Conservation (phyloP, 2,797 vertebrate genomes). For the Carduelis carduelis region DNA sequence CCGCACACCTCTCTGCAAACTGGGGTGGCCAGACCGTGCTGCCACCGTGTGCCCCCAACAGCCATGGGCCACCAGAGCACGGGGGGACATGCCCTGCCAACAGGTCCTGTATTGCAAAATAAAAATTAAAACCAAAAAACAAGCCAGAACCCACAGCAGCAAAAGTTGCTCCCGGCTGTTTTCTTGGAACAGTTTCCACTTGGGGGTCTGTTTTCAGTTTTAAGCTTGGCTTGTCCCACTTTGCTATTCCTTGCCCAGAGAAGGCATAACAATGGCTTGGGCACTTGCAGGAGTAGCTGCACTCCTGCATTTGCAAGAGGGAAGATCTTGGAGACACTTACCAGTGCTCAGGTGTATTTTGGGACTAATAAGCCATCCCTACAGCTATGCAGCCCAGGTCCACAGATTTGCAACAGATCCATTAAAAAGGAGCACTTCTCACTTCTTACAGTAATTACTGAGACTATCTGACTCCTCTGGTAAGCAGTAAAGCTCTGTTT, state of each 20-base stretch:
- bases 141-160: neutral
- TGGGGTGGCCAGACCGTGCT: neutral
- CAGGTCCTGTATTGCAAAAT: neutral
- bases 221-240: neutral
- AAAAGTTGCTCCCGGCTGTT: neutral
- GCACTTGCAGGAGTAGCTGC: neutral
- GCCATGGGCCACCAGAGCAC: accelerated
- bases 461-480: neutral
- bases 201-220: neutral
- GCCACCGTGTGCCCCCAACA: accelerated
- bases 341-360: neutral
- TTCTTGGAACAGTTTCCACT: neutral
- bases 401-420: neutral
- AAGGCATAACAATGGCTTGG: neutral
- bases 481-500: neutral
- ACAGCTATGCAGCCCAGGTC: neutral
- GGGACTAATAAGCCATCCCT: neutral
- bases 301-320: neutral
- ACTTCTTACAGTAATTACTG: neutral
- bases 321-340: neutral
- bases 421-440: neutral
- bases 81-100: accelerated
- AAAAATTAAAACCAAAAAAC: neutral
- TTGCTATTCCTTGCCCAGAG: neutral
- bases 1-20: accelerated